Base-by-base conservation (phyloP, 2,113 vertebrate species). In the Dromiciops gliroides region DNA sequence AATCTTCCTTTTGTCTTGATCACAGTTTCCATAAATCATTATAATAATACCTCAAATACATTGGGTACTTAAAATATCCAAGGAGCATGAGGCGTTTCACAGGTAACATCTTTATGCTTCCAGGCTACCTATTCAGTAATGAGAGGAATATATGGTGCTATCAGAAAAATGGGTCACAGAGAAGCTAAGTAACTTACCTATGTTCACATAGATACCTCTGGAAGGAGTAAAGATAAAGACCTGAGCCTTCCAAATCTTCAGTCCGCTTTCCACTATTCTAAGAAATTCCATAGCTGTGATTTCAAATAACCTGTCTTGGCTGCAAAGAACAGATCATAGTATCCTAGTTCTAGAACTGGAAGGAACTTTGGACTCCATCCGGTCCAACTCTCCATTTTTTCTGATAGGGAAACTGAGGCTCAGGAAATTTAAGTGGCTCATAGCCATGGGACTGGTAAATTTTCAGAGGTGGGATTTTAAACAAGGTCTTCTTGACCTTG, bases 1-100 rank as follows among this genome's bases (percentile, higher is more conserved):
- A 98, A 97, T 97, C 97, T 97, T 96, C 67, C 93, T 95, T 97
- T 98, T 95, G 90, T 96, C 97, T 96, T 92, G 25, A 95, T 97
- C 97, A 97, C 97, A 97, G 97, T 9, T 50, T 90, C 89, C 48
- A 50, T 90, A 90, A 48, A 90, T 90, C 24, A 49, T 90, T 48
- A 90, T 50, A 90, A 90, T 90, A 50, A 90, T 90, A 90, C 48
- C 89, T 50, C 5, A 0, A 90, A 90, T 49, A 28, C 48, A 90
- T 48, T 9, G 3, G 28, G 89, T 50, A 50, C 48, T 50, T 49
- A 83, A 83, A 83, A 75, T 44, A 44, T 75, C n/a, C n/a, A 44
- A 44, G 67, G 67, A 83, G 19, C 37, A 44, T 44, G n/a, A 83
- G 67, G 19, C 23, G 19, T 83, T 83, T 83, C 19, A 83, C n/a